Conservation (phyloP, 2,888 invertebrate species). For the Stenoptilia bipunctidactyla region DNA sequence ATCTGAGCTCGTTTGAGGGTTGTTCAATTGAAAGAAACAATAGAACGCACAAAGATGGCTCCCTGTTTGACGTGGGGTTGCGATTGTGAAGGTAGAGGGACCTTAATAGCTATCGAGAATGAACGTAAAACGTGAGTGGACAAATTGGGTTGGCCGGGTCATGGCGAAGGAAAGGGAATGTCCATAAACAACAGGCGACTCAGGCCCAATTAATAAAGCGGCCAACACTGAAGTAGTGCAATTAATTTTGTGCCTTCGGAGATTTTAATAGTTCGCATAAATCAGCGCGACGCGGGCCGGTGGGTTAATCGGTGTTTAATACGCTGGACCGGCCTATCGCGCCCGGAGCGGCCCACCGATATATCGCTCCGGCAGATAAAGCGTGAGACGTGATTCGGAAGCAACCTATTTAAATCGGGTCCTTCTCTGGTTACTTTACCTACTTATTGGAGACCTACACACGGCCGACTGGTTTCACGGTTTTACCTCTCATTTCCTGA, state of each 20-base stretch:
- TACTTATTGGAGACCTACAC: constrained; percentile 15
- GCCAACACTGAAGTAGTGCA: constrained; percentile 64
- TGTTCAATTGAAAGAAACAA: constrained; percentile 3
- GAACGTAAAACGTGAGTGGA: constrained; percentile 62
- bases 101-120: constrained; percentile 60
- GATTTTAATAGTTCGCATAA: constrained; percentile 71
- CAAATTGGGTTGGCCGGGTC: constrained; percentile 61
- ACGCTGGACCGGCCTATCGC: constrained; percentile 50
- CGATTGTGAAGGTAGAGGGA: constrained; percentile 53
- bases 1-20: not conserved
- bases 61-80: constrained; percentile 23
- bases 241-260: constrained; percentile 69
- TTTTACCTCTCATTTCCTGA: not conserved
- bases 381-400: constrained; percentile 33
- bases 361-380: constrained; percentile 30
- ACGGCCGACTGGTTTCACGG: constrained; percentile 4
- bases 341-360: constrained; percentile 25
- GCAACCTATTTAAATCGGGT: constrained; percentile 18
- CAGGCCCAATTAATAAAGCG: constrained; percentile 68
- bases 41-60: constrained; percentile 17
- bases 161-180: constrained; percentile 59
- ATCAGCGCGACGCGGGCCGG: constrained; percentile 50
- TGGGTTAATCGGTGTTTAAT: constrained; percentile 69
- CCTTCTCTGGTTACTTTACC: constrained; percentile 21
- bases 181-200: constrained; percentile 66